Base-by-base conservation (phyloP, 2,797 vertebrate genomes). In the Crocodylus rhombifer region DNA sequence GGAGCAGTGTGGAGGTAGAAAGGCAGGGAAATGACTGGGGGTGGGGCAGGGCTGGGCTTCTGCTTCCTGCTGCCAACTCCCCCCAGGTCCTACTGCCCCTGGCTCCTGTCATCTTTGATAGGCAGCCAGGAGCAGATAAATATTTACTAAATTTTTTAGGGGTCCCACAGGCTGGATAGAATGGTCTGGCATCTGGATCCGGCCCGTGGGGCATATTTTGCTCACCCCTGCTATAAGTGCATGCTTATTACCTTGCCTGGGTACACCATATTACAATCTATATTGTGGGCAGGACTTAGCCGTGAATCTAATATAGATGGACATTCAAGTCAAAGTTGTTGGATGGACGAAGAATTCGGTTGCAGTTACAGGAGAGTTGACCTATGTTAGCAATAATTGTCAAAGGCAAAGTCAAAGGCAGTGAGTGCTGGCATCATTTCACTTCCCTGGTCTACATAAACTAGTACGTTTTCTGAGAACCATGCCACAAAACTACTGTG, bases 391-490 rank as follows among this genome's bases (percentile, higher is more conserved):
- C 2, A 1, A 51, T 93, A 23, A 33, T n/a, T 36, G 20, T 69
- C 33, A 36, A 36, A 36, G 33, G 33, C 5, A 36, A 36, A 33
- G 18, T 4, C 18, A 69, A 23, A 20, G 30, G 36, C 3, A 4
- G 65, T 33, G 20, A 23, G 20, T 61, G 23, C 21, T 61, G 17
- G 60, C 60, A 21, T 23, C 9, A 15, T 61, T 61, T 61, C 21
- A 20, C 23, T 61, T 21, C 60, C 60, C 60, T 61, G 20, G 23
- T 23, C 21, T 36, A 20, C 20, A 69, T 69, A 33, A 12, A 2
- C 1, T 33, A 92, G 82, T 71, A 73, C 5, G 5, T 75, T 95
- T 95, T 93, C 87, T 92, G 77, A 91, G 85, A 61, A 87, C 30
- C 7, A 23, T 95, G 67, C 76, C 95, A 58, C 51, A 13, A 91